Base-by-base conservation (phyloP, 1,140 invertebrate species). In the Pteromalus puparum region DNA sequence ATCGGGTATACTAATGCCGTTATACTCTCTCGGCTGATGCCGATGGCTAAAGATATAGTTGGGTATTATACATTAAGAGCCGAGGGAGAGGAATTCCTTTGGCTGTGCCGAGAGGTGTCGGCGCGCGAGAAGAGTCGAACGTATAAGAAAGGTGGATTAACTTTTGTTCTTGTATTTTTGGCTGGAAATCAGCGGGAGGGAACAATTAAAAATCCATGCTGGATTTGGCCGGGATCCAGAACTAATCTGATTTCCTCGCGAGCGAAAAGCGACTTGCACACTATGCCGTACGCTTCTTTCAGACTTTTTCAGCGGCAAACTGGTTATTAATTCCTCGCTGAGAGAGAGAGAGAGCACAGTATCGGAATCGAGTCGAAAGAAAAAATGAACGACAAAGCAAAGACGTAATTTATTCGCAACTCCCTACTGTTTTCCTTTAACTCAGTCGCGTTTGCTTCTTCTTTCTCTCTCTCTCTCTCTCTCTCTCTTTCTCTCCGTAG, bases 381-480 rank as follows among this genome's bases (percentile, higher is more conserved):
- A 18, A 61, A 61, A 61, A 61, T 21, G 18, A 61, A 61, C 18
- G 18, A n/a, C 1, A n/a, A 61, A n/a, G 38, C 38, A 61, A 21
- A 61, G 21, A n/a, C 67, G 12, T 83, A 77, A 83, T 83, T 77
- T 83, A 83, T 77, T 77, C 82, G 72, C 34, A 53, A 38, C 65
- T 78, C 28, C 53, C 26, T 53, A 70, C 70, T 34, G 48, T 65
- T 82, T 53, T 74, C 67, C 79, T 73, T 53, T 81, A 81, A 82
- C 74, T 46, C 24, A 10, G 7, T 61, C 46, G 9, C n/a, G 21
- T 12, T 7, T 2, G 21, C 7, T 26, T 10, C 18, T 15, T 67
- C 65, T 67, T n/a, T 48, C 0, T 48, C 38, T 38, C n/a, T 9
- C 6, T 53, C 24, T 12, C n/a, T 12, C 6, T 24, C 1, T 26